Conservation (phyloP, 23 tunicate species). For the Ciona savignyi region DNA sequence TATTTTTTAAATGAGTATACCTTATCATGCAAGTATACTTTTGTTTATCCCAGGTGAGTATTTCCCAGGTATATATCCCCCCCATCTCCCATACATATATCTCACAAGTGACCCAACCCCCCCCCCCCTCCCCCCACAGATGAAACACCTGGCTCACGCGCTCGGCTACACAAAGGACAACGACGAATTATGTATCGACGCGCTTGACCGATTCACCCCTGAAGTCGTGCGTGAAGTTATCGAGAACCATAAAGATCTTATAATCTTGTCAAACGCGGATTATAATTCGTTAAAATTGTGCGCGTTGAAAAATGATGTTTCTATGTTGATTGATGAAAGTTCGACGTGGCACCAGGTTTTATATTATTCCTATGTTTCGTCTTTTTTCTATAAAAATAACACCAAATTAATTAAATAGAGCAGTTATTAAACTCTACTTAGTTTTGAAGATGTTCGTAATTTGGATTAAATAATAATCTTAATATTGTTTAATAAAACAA, state of each 20-base stretch:
- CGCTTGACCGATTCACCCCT: conserved; percentile 55
- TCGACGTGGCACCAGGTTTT: conserved; percentile 53
- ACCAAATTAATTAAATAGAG: no score
- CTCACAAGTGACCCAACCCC: conserved; percentile 19
- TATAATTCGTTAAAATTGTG: conserved; percentile 13
- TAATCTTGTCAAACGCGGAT: conserved; percentile 17
- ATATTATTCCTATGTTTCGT: no score
- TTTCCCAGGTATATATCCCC: no score
- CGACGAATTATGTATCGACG: conserved; percentile 58
- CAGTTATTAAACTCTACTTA: no score
- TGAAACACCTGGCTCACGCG: conserved; percentile 30
- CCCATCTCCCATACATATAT: conserved; percentile 29
- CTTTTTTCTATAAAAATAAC: no score
- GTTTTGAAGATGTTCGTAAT: no score
- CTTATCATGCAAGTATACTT: no score
- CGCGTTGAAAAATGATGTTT: conserved; percentile 27
- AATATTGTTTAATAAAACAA: no score
- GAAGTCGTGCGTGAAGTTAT: conserved; percentile 44
- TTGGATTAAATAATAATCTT: no score
- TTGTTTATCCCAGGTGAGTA: no score
- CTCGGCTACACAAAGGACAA: conserved; percentile 38
- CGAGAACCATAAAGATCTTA: conserved; percentile 19
- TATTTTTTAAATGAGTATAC: no score
- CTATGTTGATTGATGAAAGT: conserved; percentile 52
- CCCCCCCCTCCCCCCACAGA: conserved; percentile 14